phyloP scores from a whole-genome alignment of 1,140 invertebrate species.

The Drosophila tropicalis region DNA sequence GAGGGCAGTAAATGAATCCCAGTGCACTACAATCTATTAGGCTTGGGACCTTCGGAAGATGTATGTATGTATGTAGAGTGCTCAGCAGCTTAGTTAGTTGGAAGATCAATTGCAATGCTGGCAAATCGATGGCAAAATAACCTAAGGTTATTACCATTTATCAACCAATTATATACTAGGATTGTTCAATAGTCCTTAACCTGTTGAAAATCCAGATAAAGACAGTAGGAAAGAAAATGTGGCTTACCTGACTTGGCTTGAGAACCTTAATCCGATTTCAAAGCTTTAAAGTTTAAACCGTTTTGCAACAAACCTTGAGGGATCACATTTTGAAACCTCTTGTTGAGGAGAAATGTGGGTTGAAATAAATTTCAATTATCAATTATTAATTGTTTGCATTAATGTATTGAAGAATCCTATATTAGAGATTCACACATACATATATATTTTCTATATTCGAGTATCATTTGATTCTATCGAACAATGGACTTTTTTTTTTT shows the following conservation, averaged over 20 bases:
- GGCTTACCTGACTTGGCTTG: too few relatives aligned
- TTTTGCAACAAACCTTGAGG: too few relatives aligned
- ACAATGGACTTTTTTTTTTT: slow-evolving; percentile 29
- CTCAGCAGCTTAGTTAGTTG: not conserved
- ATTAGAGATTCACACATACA: not conserved
- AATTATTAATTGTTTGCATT: not conserved
- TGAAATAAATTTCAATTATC: too few relatives aligned
- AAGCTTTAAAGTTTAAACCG: too few relatives aligned
- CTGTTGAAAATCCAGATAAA: too few relatives aligned
- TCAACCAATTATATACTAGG: not conserved
- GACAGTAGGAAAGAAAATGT: too few relatives aligned
- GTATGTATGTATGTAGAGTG: not conserved
- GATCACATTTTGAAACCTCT: too few relatives aligned
- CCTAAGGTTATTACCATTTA: not conserved
- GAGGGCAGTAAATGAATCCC: not conserved
- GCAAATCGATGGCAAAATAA: not conserved
- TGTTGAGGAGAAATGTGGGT: too few relatives aligned
- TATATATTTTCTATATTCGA: not conserved
- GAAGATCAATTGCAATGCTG: not conserved
- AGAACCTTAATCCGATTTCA: too few relatives aligned
- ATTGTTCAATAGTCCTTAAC: not conserved
- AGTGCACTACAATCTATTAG: not conserved
- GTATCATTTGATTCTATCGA: slow-evolving; percentile 28
- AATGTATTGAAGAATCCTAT: not conserved
- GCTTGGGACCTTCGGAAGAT: not conserved